Evolutionary conservation across 2,888 invertebrate species (phyloP).

Genomic region (Phyllotreta striolata): DNA sequence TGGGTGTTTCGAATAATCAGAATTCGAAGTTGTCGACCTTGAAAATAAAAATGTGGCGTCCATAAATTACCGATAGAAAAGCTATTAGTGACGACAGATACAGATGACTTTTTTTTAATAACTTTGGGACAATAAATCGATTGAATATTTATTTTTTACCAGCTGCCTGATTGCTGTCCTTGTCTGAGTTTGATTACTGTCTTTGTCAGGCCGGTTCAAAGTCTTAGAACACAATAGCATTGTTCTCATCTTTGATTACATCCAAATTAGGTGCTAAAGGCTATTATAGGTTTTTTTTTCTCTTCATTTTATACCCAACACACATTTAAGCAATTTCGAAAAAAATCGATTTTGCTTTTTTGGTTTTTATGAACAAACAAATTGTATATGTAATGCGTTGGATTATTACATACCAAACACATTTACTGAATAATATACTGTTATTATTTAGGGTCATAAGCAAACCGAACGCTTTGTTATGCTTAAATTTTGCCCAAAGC

Average conservation of each 20-base stretch:
- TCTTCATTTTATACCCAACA: not conserved
- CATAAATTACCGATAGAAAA: constrained; percentile 39
- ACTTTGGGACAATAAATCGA: constrained; percentile 39
- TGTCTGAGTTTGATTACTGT: constrained; percentile 33
- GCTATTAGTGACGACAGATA: constrained; percentile 39
- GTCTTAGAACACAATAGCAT: constrained; percentile 21
- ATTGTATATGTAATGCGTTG: not conserved
- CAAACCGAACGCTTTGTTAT: constrained; percentile 8
- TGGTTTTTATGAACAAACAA: not conserved
- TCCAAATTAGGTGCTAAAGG: constrained; percentile 23
- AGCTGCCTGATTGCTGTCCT: constrained; percentile 37
- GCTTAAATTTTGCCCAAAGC: constrained; percentile 10
- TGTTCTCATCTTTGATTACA: constrained; percentile 22
- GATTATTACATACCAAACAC: not conserved
- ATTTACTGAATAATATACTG: not conserved
- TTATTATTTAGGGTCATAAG: constrained; percentile 7
- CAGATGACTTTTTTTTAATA: constrained; percentile 40
- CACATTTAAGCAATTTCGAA: not conserved
- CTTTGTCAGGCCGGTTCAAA: constrained; percentile 28
- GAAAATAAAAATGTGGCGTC: constrained; percentile 33
- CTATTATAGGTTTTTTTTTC: constrained; percentile 25
- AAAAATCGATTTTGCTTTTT: constrained; percentile 1
- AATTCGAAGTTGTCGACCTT: constrained; percentile 35
- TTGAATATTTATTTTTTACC: constrained; percentile 36
- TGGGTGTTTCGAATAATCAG: constrained; percentile 39